Evolutionary conservation across 2,888 invertebrate genomes (phyloP).

Genomic region (Taphrorychus bicolor): DNA sequence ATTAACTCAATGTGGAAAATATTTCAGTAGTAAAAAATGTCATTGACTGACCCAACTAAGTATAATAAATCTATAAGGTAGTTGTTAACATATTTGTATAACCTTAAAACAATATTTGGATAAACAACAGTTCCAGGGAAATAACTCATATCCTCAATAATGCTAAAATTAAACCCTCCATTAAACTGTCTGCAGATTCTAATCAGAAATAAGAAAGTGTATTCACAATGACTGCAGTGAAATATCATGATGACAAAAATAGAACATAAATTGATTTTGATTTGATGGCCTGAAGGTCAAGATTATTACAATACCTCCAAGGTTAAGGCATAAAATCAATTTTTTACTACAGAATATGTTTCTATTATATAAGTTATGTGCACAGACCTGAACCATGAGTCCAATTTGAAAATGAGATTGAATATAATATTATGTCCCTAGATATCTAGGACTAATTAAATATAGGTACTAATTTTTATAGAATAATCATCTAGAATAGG

Average conservation of each 20-base stretch:
- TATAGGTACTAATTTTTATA: too few relatives aligned
- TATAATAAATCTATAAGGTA: too few relatives aligned
- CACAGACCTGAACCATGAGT: background rate
- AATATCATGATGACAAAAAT: background rate
- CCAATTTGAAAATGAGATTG: background rate
- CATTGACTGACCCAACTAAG: too few relatives aligned
- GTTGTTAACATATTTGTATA: background rate
- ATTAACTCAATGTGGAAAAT: too few relatives aligned
- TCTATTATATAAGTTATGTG: background rate
- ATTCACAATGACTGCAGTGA: background rate
- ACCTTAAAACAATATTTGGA: background rate
- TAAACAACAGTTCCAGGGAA: background rate
- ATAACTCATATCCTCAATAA: background rate
- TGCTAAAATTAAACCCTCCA: background rate
- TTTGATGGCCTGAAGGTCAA: constrained; percentile 26
- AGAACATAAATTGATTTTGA: constrained; percentile 19
- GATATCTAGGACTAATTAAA: too few relatives aligned
- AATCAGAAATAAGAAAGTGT: background rate
- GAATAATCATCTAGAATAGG: too few relatives aligned
- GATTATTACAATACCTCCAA: constrained; percentile 10
- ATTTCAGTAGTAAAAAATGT: too few relatives aligned
- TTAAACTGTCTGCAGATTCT: background rate
- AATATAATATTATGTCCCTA: too few relatives aligned
- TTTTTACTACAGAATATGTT: constrained; percentile 2
- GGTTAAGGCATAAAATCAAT: constrained; percentile 26